phyloP scores from a whole-genome alignment of 2,797 vertebrate genomes.

The Phrynocephalus vlangalii region DNA sequence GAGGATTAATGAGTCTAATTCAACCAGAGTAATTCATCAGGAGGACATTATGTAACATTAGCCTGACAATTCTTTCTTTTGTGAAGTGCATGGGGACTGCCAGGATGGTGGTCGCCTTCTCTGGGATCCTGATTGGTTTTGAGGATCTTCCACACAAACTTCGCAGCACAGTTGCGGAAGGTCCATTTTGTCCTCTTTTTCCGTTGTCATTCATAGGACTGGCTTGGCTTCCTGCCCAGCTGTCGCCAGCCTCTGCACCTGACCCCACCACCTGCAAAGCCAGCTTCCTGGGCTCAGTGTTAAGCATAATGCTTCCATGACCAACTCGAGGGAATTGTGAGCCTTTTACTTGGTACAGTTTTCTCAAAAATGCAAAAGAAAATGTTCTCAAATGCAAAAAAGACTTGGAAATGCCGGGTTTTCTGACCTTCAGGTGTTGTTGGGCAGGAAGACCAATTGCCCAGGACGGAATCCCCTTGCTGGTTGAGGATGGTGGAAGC shows the following conservation, averaged over 20 bases:
- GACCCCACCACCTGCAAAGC: not conserved
- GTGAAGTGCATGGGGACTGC: slow-evolving; percentile 52
- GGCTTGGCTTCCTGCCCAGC: not conserved
- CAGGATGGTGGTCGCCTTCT: not conserved
- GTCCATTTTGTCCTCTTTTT: not conserved
- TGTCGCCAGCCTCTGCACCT: not conserved
- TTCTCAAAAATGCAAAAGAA: not conserved
- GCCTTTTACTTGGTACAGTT: not conserved
- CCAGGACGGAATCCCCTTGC: not conserved
- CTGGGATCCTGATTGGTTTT: slow-evolving; percentile 30
- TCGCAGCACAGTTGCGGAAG: not conserved
- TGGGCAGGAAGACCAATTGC: not conserved
- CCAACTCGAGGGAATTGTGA: too few relatives aligned
- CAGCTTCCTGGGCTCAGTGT: not conserved
- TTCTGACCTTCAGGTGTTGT: not conserved
- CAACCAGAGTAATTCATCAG: slow-evolving; percentile 75
- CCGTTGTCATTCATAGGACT: not conserved
- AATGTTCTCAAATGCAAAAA: too few relatives aligned
- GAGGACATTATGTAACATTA: slow-evolving; percentile 72
- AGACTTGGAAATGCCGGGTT: not conserved
- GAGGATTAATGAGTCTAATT: slow-evolving; percentile 63
- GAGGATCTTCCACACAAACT: not conserved
- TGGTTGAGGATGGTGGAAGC: not conserved
- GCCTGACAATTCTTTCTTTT: slow-evolving; percentile 58
- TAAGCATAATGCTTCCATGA: not conserved